Evolutionary conservation across 2,797 vertebrate genomes (phyloP).

Genomic region (Rhinogobio ventralis): DNA sequence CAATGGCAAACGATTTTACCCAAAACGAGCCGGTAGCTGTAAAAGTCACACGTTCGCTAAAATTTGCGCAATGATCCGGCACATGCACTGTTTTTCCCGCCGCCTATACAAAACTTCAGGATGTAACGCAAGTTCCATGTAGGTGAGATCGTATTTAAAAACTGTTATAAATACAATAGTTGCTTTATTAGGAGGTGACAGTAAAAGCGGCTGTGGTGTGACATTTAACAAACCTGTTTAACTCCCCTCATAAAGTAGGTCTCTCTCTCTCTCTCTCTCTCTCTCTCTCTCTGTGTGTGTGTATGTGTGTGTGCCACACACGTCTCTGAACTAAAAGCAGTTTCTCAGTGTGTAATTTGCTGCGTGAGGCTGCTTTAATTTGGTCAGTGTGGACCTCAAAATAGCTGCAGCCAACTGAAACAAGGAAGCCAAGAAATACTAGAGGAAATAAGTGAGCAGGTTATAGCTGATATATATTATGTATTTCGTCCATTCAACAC

Average conservation of each 20-base stretch:
- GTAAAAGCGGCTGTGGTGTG: slow-evolving; percentile 42
- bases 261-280: not conserved
- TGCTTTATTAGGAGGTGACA: slow-evolving; percentile 44
- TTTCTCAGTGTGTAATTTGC: slow-evolving; percentile 23
- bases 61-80: slow-evolving; percentile 53
- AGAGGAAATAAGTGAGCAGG: not conserved
- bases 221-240: slow-evolving; percentile 53
- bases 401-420: slow-evolving; percentile 26
- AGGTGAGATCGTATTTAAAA: slow-evolving; percentile 70
- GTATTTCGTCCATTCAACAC: not conserved
- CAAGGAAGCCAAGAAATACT: slow-evolving; percentile 2
- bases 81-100: slow-evolving; percentile 23
- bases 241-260: slow-evolving; percentile 45
- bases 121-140: slow-evolving; percentile 73
- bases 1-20: slow-evolving; percentile 5
- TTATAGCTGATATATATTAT: not conserved
- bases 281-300: not conserved
- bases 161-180: slow-evolving; percentile 67
- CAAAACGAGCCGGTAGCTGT: slow-evolving; percentile 58
- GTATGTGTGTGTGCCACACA: not conserved
- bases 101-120: slow-evolving; percentile 51
- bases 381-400: slow-evolving; percentile 26
- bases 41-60: slow-evolving; percentile 62
- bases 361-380: slow-evolving; percentile 17
- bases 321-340: slow-evolving; percentile 16